Conservation (phyloP, 2,113 vertebrate genomes). For the Dasyprocta punctata region DNA sequence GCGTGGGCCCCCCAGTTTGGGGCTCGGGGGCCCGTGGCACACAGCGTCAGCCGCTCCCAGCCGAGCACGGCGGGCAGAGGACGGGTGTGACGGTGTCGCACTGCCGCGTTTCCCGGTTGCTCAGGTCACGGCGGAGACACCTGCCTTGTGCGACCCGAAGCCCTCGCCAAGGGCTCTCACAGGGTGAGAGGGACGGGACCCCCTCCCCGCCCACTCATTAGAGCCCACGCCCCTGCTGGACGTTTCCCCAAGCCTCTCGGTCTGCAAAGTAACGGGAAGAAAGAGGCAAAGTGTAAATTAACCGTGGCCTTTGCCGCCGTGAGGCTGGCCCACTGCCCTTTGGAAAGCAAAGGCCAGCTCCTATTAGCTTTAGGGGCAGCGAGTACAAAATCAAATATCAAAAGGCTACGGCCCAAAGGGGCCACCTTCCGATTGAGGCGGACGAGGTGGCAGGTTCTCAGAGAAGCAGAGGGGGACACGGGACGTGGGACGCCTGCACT, state of each 20-base stretch:
- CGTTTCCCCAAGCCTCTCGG: conserved; percentile 12
- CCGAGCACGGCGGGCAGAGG: background rate
- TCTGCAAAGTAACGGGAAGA: conserved; percentile 49
- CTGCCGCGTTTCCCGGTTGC: accelerated
- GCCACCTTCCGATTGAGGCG: background rate
- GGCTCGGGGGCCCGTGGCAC: background rate
- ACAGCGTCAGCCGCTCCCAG: background rate
- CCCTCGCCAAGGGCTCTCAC: background rate
- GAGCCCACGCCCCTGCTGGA: background rate
- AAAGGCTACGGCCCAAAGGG: conserved; percentile 36
- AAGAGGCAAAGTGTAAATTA: conserved; percentile 18
- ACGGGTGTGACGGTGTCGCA: background rate
- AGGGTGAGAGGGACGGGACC: too few species aligned
- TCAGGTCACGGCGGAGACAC: accelerated
- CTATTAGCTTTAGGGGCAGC: conserved; percentile 30
- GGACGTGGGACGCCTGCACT: background rate
- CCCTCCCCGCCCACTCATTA: background rate
- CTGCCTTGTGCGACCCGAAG: accelerated
- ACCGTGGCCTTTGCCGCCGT: conserved; percentile 50
- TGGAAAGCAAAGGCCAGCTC: conserved; percentile 68
- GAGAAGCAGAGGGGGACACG: background rate
- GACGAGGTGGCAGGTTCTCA: accelerated
- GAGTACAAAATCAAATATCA: conserved; percentile 54
- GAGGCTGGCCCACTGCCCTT: conserved; percentile 58
- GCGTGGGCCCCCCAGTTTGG: background rate